Conservation (phyloP, 2,113 vertebrate species). For the Cyanocitta stelleri region DNA sequence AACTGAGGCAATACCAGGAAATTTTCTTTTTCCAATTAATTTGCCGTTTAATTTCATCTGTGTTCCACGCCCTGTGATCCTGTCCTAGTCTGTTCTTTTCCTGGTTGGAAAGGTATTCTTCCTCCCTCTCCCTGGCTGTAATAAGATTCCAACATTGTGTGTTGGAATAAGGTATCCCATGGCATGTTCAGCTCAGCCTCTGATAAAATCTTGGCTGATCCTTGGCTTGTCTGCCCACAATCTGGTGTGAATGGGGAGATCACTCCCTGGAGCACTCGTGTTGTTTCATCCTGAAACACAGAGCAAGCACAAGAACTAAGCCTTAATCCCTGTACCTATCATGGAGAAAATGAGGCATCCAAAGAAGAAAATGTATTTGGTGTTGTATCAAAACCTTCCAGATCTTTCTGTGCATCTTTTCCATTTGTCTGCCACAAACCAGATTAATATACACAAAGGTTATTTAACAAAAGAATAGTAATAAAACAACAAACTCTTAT, state of each 20-base stretch:
- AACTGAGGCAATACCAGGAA: background rate
- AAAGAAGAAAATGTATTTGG: background rate
- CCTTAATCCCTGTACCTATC: background rate
- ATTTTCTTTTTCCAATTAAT: background rate
- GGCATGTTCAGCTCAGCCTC: background rate
- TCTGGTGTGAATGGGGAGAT: too few relatives aligned
- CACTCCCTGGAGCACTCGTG: rapidly evolving
- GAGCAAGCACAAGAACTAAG: background rate
- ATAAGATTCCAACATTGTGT: too few relatives aligned
- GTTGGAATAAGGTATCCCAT: background rate
- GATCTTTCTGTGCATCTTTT: background rate
- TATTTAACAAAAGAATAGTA: background rate
- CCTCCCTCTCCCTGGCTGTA: background rate
- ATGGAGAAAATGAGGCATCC: background rate
- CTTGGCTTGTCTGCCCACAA: background rate
- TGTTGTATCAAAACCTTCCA: background rate
- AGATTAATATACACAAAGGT: background rate
- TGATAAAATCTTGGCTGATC: background rate
- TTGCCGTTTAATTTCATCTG: background rate
- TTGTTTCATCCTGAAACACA: background rate
- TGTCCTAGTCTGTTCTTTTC: background rate
- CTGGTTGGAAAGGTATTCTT: background rate
- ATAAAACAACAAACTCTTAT: background rate
- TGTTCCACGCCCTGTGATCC: background rate
- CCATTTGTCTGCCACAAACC: background rate